Conservation (phyloP, 2,113 vertebrate genomes). For the Canis aureus region DNA sequence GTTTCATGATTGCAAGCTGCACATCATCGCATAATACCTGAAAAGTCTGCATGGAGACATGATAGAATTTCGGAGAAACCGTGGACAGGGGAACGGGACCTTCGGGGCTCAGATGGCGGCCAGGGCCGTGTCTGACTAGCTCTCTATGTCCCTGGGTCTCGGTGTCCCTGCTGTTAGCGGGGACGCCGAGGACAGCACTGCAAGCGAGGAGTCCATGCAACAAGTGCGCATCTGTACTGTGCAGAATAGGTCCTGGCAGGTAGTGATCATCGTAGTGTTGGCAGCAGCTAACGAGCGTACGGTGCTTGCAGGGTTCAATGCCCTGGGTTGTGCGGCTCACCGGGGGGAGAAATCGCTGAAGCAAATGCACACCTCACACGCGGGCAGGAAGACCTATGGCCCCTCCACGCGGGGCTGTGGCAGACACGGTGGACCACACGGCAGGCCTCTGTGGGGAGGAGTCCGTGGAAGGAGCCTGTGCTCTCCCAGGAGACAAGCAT, state of each 20-base stretch:
- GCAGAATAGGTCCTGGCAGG: not conserved
- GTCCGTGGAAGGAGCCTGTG: not conserved
- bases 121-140: not conserved
- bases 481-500: not conserved
- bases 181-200: not conserved
- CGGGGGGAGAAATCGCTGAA: not conserved
- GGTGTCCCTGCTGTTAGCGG: slow-evolving; percentile 7
- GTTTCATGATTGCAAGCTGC: not conserved
- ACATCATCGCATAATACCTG: not conserved
- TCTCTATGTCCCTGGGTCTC: not conserved
- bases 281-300: not conserved
- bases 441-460: not conserved
- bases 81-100: not conserved
- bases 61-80: not conserved
- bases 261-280: not conserved
- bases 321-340: not conserved
- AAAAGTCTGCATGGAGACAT: not conserved
- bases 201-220: not conserved
- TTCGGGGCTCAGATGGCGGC: not conserved
- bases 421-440: too few species aligned
- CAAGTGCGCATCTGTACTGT: not conserved
- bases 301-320: not conserved
- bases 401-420: not conserved
- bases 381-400: not conserved
- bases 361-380: not conserved